phyloP scores from a whole-genome alignment of 1,140 invertebrate species.

The Wiebesia pumilae region DNA sequence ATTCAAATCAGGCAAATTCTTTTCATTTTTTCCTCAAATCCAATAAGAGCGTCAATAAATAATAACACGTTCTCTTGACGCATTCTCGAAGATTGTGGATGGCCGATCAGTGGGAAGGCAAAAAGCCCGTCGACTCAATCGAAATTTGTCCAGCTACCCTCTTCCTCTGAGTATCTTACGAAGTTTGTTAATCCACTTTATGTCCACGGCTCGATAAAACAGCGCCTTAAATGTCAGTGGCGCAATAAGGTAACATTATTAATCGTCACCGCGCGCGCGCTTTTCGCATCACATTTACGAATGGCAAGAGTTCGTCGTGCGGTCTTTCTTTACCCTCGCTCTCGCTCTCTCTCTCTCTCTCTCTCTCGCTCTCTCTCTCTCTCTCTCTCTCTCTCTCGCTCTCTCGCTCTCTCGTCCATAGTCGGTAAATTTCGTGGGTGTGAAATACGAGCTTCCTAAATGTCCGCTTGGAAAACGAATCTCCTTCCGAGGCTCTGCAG shows the following conservation, averaged over 20 bases:
- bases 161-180: background rate
- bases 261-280: constrained; percentile 31
- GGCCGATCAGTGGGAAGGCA: background rate
- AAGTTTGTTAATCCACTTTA: constrained; percentile 51
- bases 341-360: background rate
- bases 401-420: background rate
- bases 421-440: constrained; percentile 56
- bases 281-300: constrained; percentile 29
- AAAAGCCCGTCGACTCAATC: constrained; percentile 13
- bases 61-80: background rate
- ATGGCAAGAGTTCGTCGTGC: background rate
- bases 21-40: background rate
- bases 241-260: constrained; percentile 48
- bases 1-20: background rate
- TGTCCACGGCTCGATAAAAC: constrained; percentile 48
- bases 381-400: too few species aligned
- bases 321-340: background rate
- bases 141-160: background rate
- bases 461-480: constrained; percentile 47
- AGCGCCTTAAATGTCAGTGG: constrained; percentile 46
- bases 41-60: constrained; percentile 40
- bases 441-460: constrained; percentile 57
- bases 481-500: constrained; percentile 33
- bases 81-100: background rate
- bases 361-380: background rate